A percentile compares a stretch with the other conserved stretches of the same genome.
These are phyloP conservation scores for Dryobota labecula DNA, from an alignment of 2,888 invertebrate genomes.

Conservation along the genomic window DNA sequence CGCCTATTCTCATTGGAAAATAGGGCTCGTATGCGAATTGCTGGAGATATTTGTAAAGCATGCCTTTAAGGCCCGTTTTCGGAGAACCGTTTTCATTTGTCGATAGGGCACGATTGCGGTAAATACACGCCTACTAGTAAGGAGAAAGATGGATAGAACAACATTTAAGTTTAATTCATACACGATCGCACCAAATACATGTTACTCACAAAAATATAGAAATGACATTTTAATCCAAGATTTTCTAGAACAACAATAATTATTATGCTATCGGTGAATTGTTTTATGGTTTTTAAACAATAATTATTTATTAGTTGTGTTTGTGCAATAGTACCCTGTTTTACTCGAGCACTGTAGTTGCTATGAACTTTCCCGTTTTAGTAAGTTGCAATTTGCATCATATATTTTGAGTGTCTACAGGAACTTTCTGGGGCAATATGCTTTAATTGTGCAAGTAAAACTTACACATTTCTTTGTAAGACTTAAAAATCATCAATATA, in stretches of 20 bases:
- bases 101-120: too few relatives aligned
- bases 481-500: neutral
- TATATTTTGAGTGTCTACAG: conserved; percentile 4
- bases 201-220: neutral
- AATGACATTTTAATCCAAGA: neutral
- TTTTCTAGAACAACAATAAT: conserved; percentile 5
- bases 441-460: neutral
- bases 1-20: too few relatives aligned
- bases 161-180: neutral
- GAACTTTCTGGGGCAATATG: neutral
- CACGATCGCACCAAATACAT: neutral
- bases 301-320: conserved; percentile 19
- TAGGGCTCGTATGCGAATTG: too few relatives aligned
- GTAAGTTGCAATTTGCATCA: neutral
- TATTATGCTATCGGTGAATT: neutral
- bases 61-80: too few relatives aligned
- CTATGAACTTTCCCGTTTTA: conserved; percentile 10
- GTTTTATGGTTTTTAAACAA: conserved; percentile 21
- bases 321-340: conserved; percentile 21
- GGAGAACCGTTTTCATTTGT: too few relatives aligned
- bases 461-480: neutral
- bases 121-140: neutral
- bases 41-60: too few relatives aligned
- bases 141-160: neutral
- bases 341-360: neutral